phyloP scores from a whole-genome alignment of 1,140 invertebrate genomes.

The Tetramorium parvispinum region DNA sequence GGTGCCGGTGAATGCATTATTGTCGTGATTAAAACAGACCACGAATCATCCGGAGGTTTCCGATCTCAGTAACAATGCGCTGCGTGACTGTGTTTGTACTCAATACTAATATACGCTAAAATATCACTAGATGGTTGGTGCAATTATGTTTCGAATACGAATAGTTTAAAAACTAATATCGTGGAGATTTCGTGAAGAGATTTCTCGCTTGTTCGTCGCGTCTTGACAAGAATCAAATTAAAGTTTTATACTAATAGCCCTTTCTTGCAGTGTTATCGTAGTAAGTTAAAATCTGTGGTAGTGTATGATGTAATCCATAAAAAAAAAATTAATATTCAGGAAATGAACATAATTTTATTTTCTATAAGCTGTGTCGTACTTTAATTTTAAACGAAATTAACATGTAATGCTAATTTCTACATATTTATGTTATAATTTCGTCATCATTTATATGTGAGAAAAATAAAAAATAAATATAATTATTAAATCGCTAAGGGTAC shows the following conservation, averaged over 20 bases:
- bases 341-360: conserved; percentile 6
- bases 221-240: not conserved
- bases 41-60: conserved; percentile 31
- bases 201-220: not conserved
- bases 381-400: not conserved
- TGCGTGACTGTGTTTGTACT: not conserved
- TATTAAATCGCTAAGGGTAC: not conserved
- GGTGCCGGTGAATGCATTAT: conserved; percentile 32
- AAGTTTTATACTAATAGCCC: not conserved
- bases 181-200: not conserved
- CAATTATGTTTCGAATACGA: not conserved
- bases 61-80: conserved; percentile 12
- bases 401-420: not conserved
- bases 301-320: not conserved
- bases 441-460: not conserved
- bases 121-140: not conserved
- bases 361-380: not conserved
- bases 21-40: conserved; percentile 51
- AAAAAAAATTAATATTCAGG: not conserved
- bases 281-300: no score
- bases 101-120: not conserved
- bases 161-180: not conserved
- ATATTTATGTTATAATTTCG: not conserved
- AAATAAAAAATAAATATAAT: not conserved
- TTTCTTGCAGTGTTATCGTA: not conserved